Evolutionary conservation across 2,113 vertebrate genomes (phyloP).

Genomic region (Ceyx cyanopectus): DNA sequence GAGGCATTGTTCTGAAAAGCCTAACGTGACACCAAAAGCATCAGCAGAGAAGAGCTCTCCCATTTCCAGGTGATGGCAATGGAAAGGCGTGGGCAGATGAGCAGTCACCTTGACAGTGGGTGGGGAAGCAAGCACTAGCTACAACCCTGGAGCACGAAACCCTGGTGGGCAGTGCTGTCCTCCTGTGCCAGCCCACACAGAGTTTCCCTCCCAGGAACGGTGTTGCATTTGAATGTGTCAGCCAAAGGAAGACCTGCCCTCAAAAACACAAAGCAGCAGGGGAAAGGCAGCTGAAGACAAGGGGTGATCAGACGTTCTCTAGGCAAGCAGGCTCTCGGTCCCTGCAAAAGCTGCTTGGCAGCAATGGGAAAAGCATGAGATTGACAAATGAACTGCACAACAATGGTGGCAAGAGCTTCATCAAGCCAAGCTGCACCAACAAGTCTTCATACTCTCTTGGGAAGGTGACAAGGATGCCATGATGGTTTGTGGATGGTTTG

Average conservation of each 20-base stretch:
- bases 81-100: not conserved
- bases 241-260: not conserved
- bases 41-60: not conserved
- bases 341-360: fast-evolving
- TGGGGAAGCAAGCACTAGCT: not conserved
- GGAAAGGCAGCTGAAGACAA: not conserved
- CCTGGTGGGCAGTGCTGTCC: not conserved
- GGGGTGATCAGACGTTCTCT: fast-evolving
- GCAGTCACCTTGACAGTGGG: not conserved
- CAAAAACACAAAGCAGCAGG: not conserved
- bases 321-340: not conserved
- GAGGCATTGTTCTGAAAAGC: not conserved
- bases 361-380: not conserved
- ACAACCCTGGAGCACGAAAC: not conserved
- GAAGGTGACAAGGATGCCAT: not conserved
- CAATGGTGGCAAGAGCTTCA: not conserved
- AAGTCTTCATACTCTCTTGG: not conserved
- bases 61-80: not conserved
- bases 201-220: fast-evolving
- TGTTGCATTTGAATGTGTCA: fast-evolving
- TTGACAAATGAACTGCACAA: not conserved
- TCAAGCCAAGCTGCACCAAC: not conserved
- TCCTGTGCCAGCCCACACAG: not conserved
- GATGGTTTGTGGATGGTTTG: not conserved
- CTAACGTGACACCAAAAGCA: not conserved